A percentile compares a stretch with the other conserved stretches of the same genome.
These are phyloP conservation scores for Mesitornis unicolor DNA, from an alignment of 2,113 vertebrate species.

Conservation along the genomic window DNA sequence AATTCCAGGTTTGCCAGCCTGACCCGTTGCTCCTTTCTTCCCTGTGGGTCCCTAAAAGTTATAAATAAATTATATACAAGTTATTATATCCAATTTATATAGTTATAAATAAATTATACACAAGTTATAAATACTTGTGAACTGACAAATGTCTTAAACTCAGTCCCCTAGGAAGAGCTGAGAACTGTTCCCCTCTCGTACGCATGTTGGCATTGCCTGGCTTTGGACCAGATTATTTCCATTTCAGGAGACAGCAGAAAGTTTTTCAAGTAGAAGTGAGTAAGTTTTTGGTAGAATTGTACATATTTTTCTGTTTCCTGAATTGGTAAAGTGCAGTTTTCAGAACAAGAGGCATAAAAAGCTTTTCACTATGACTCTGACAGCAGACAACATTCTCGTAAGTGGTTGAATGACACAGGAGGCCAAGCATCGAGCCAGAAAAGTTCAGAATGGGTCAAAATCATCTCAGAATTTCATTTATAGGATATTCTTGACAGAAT, in stretches of 20 bases:
- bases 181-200: background rate
- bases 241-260: background rate
- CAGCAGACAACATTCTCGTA: background rate
- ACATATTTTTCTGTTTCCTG: background rate
- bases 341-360: background rate
- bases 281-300: background rate
- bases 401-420: background rate
- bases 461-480: background rate
- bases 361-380: background rate
- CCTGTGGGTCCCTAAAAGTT: constrained; percentile 83
- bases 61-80: no score
- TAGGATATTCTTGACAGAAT: background rate
- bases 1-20: constrained; percentile 80
- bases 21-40: constrained; percentile 85
- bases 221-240: background rate
- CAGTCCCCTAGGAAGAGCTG: background rate
- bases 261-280: background rate
- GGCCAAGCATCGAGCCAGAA: background rate
- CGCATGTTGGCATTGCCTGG: background rate
- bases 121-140: constrained; percentile 63
- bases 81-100: no score
- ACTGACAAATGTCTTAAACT: background rate
- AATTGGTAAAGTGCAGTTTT: background rate
- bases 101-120: no score
- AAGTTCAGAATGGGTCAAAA: background rate